Evolutionary conservation across 2,113 vertebrate species (phyloP).

Genomic region (Scopus umbretta): DNA sequence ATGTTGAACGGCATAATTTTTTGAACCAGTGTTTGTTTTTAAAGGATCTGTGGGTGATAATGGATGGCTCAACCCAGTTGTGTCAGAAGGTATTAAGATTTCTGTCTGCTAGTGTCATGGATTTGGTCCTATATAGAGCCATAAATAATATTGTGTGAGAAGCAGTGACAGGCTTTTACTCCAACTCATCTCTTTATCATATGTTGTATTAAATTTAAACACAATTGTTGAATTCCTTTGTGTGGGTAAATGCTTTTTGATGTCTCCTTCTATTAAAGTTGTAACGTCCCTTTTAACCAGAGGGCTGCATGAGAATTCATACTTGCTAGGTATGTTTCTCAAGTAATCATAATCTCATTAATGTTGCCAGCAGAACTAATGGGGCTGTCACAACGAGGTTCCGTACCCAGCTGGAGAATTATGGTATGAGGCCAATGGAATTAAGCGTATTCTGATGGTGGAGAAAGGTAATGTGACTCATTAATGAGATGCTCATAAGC

Average conservation of each 20-base stretch:
- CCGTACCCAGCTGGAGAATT: background rate
- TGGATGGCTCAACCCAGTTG: background rate
- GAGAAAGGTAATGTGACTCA: background rate
- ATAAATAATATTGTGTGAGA: background rate
- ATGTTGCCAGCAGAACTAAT: background rate
- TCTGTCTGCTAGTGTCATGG: background rate
- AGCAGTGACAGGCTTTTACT: constrained; percentile 3
- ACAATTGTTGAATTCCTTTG: background rate
- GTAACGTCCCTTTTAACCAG: background rate
- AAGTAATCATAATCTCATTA: background rate
- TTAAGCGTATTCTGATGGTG: background rate
- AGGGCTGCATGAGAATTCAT: background rate
- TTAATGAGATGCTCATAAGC: background rate
- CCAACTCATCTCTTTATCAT: background rate
- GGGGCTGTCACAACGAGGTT: background rate
- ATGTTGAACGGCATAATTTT: background rate
- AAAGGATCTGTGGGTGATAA: background rate
- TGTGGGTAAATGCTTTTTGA: background rate
- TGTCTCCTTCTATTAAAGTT: background rate
- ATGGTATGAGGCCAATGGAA: background rate
- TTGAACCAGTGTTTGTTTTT: background rate
- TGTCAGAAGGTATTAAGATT: constrained; percentile 28
- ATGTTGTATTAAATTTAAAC: constrained; percentile 16
- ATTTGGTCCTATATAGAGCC: background rate
- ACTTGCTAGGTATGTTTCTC: background rate